Conservation (phyloP, 2,888 invertebrate genomes). For the Tenthredo notha region DNA sequence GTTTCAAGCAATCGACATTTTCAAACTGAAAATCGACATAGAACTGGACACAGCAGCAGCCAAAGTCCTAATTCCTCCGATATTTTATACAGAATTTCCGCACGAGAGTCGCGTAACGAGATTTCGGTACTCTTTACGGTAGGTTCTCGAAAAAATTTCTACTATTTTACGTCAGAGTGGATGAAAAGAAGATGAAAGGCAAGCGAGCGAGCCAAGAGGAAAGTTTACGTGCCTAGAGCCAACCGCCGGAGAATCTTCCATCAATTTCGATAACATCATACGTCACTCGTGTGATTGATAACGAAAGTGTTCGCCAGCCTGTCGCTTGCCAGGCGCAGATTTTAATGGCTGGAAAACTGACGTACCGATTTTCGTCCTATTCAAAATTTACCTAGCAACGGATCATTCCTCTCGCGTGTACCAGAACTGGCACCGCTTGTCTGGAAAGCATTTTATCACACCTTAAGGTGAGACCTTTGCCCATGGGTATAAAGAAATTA, state of each 20-base stretch:
- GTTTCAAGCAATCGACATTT: background rate
- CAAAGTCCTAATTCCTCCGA: background rate
- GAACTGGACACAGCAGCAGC: background rate
- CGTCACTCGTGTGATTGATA: constrained; percentile 45
- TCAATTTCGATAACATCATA: constrained; percentile 2
- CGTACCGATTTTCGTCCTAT: background rate
- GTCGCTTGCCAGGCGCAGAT: constrained; percentile 8
- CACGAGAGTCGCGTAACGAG: too few relatives aligned
- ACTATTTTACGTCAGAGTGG: background rate
- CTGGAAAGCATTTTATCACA: background rate
- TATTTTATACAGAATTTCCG: background rate
- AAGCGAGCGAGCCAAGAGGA: background rate
- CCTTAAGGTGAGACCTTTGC: too few relatives aligned
- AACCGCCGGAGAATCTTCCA: background rate
- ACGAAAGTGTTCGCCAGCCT: constrained; percentile 12
- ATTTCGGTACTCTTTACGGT: background rate
- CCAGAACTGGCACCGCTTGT: background rate
- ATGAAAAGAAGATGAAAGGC: background rate
- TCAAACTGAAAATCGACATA: background rate
- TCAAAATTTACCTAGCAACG: background rate
- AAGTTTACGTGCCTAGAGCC: background rate
- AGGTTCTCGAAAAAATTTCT: background rate
- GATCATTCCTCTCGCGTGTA: background rate
- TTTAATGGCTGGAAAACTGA: background rate
- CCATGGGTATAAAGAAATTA: background rate